These are phyloP conservation scores for Neoitamus cyanurus DNA, from an alignment of 2,888 invertebrate genomes.

Conservation along the genomic window DNA sequence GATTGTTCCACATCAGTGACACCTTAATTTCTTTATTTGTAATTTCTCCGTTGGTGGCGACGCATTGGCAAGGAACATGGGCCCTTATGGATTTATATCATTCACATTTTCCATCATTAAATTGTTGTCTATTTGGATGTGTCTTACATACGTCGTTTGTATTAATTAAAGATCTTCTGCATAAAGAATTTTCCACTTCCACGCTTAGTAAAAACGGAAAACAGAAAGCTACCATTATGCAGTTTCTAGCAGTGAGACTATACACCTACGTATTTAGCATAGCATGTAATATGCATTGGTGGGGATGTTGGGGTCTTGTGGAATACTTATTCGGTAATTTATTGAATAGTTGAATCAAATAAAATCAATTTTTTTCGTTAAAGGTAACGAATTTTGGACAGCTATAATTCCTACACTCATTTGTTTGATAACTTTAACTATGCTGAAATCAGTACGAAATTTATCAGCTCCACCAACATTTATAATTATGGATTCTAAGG, in stretches of 20 bases:
- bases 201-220: constrained; percentile 38
- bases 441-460: constrained; percentile 63
- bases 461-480: constrained; percentile 66
- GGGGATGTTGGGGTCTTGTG: constrained; percentile 54
- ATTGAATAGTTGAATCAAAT: neutral
- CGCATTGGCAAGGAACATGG: no score
- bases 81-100: no score
- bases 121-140: constrained; percentile 68
- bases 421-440: constrained; percentile 56
- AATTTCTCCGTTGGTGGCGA: no score
- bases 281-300: constrained; percentile 68
- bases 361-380: constrained; percentile 2
- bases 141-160: constrained; percentile 71
- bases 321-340: constrained; percentile 51
- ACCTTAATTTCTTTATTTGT: no score
- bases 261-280: constrained; percentile 69
- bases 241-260: constrained; percentile 52
- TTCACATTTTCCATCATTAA: no score
- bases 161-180: constrained; percentile 67
- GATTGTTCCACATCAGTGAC: no score
- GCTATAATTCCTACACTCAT: constrained; percentile 49
- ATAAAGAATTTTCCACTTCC: constrained; percentile 56
- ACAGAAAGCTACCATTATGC: constrained; percentile 35
- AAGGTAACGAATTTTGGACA: constrained; percentile 48
- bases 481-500: constrained; percentile 65